phyloP scores from a whole-genome alignment of 2,113 vertebrate genomes.

The Sigmodon hispidus region DNA sequence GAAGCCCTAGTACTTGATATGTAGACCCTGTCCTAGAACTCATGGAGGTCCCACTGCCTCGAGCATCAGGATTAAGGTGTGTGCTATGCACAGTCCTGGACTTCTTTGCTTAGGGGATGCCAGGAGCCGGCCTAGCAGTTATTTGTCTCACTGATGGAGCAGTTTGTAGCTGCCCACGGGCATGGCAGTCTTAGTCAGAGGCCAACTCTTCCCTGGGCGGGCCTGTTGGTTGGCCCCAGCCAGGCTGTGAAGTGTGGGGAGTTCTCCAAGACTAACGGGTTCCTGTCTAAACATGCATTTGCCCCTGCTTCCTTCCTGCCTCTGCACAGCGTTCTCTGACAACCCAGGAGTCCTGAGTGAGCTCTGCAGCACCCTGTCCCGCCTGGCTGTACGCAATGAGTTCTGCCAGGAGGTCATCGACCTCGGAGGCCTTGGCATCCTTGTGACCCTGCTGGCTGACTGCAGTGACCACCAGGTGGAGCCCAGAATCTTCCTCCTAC shows the following conservation, averaged over 20 bases:
- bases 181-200: background rate
- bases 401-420: constrained; percentile 98
- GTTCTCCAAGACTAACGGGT: background rate
- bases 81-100: no score
- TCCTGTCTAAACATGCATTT: rapidly evolving
- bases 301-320: background rate
- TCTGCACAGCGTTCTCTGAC: constrained; percentile 86
- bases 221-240: no score
- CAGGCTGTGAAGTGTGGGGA: background rate
- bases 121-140: constrained; percentile 31
- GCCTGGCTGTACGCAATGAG: constrained; percentile 94
- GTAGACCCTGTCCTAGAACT: background rate
- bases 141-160: background rate
- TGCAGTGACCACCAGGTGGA: constrained; percentile 90
- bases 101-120: constrained; percentile 38
- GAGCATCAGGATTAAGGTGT: background rate
- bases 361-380: constrained; percentile 92
- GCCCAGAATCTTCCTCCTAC: no score
- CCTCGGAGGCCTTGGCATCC: constrained; percentile 92
- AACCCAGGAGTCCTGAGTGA: constrained; percentile 90
- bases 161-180: background rate
- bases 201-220: background rate
- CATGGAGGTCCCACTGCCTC: background rate
- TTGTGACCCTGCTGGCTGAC: constrained; percentile 91
- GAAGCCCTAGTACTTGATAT: background rate